Evolutionary conservation across 2,888 invertebrate species (phyloP).

Genomic region (Leptogaster cylindrica): DNA sequence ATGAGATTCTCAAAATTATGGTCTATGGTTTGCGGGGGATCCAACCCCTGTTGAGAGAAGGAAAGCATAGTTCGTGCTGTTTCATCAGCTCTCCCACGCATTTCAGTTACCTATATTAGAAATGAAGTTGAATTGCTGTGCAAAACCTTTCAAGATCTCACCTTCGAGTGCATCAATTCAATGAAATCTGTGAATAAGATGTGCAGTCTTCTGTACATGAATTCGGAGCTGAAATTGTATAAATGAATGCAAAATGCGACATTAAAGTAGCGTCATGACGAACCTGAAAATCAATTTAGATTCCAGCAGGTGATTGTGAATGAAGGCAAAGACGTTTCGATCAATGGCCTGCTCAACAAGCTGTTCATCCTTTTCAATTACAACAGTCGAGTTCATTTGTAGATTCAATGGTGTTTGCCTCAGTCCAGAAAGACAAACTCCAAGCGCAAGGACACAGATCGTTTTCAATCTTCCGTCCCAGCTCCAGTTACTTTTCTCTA

Average conservation of each 20-base stretch:
- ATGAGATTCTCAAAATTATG: constrained; percentile 85
- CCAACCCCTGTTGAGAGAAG: constrained; percentile 77
- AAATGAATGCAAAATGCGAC: neutral
- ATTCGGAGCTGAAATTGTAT: constrained; percentile 68
- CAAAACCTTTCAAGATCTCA: constrained; percentile 71
- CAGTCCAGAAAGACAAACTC: constrained; percentile 71
- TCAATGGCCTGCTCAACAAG: constrained; percentile 81
- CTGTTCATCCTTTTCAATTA: constrained; percentile 77
- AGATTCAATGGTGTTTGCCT: constrained; percentile 66
- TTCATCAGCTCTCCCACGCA: constrained; percentile 86
- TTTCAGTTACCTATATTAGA: constrained; percentile 69
- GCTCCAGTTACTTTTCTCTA: constrained; percentile 56
- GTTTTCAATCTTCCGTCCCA: constrained; percentile 61
- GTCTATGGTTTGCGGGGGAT: constrained; percentile 74
- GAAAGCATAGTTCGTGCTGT: constrained; percentile 79
- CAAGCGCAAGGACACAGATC: constrained; percentile 73
- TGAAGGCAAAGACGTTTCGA: constrained; percentile 78
- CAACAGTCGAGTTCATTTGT: constrained; percentile 63
- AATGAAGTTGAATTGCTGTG: neutral
- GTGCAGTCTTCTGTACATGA: constrained; percentile 83
- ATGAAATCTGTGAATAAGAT: constrained; percentile 89
- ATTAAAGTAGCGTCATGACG: constrained; percentile 32
- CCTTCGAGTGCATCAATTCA: constrained; percentile 88
- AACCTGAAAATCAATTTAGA: constrained; percentile 71
- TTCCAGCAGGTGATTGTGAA: constrained; percentile 75